Evolutionary conservation across 1,140 invertebrate genomes (phyloP).

Genomic region (Ceratina calcarata): DNA sequence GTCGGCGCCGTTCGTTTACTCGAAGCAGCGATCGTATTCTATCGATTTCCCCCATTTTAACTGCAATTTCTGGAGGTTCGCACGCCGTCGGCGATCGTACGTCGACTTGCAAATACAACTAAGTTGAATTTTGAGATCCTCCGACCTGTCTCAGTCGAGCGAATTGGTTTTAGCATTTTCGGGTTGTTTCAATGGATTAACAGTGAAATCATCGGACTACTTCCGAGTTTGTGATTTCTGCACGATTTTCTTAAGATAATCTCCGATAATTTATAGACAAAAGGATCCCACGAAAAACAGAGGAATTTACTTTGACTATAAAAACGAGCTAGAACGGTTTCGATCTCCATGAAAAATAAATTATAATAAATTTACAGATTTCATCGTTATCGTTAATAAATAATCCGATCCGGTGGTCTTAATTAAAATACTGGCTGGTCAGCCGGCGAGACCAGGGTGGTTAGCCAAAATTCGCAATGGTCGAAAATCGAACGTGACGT

Average conservation of each 20-base stretch:
- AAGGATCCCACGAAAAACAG: too few species aligned
- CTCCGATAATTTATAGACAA: too few species aligned
- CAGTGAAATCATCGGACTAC: background rate
- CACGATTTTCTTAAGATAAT: background rate
- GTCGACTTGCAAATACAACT: constrained; percentile 20
- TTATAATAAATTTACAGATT: background rate
- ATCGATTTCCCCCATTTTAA: background rate
- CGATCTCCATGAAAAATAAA: too few species aligned
- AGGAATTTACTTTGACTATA: too few species aligned
- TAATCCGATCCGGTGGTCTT: constrained; percentile 35
- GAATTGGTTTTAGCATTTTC: background rate
- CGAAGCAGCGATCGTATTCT: background rate
- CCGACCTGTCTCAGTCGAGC: background rate
- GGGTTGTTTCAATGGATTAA: constrained; percentile 21
- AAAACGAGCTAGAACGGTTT: too few species aligned
- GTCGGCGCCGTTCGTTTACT: background rate
- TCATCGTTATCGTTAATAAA: constrained; percentile 36
- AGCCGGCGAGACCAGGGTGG: background rate
- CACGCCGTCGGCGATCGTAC: background rate
- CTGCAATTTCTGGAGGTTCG: background rate
- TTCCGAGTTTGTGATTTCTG: background rate
- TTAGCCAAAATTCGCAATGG: constrained; percentile 19
- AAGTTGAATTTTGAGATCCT: constrained; percentile 13
- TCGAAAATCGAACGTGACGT: constrained; percentile 43
- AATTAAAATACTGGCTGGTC: constrained; percentile 43